Evolutionary conservation across 2,113 vertebrate species (phyloP).

Genomic region (Perognathus longimembris): DNA sequence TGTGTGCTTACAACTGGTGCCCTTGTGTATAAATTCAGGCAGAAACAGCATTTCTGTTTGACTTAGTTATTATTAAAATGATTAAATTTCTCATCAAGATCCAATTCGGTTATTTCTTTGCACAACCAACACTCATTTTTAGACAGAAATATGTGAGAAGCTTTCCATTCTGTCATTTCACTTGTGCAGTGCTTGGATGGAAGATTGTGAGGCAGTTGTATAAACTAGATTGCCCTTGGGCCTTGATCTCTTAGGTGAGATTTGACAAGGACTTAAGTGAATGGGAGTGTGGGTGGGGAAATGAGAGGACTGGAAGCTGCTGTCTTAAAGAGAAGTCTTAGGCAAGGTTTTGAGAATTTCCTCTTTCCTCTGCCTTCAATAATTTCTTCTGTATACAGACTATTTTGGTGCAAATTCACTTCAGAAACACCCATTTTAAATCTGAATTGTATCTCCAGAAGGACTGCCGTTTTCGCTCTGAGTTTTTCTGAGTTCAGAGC

Average conservation of each 20-base stretch:
- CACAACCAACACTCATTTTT: conserved; percentile 24
- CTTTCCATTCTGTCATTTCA: conserved; percentile 28
- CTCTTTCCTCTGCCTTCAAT: not conserved
- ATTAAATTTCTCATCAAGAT: conserved; percentile 24
- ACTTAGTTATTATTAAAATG: conserved; percentile 20
- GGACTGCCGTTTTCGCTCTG: conserved; percentile 51
- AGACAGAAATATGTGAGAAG: not conserved
- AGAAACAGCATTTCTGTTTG: not conserved
- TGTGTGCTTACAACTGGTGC: not conserved
- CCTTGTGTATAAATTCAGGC: not conserved
- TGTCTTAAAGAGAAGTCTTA: not conserved
- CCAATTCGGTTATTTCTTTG: not conserved
- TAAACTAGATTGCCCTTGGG: not conserved
- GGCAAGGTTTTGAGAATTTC: not conserved
- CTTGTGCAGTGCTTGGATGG: not conserved
- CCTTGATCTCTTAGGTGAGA: not conserved
- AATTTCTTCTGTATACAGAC: not conserved
- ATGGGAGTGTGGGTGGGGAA: not conserved
- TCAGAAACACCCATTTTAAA: conserved; percentile 63
- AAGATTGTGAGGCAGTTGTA: not conserved
- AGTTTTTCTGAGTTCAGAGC: conserved; percentile 40
- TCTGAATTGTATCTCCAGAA: conserved; percentile 55
- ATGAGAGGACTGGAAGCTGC: not conserved
- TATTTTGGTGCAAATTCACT: conserved; percentile 7
- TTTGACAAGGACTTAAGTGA: not conserved